phyloP scores from a whole-genome alignment of 2,113 vertebrate species.

The Cololabis saira region DNA sequence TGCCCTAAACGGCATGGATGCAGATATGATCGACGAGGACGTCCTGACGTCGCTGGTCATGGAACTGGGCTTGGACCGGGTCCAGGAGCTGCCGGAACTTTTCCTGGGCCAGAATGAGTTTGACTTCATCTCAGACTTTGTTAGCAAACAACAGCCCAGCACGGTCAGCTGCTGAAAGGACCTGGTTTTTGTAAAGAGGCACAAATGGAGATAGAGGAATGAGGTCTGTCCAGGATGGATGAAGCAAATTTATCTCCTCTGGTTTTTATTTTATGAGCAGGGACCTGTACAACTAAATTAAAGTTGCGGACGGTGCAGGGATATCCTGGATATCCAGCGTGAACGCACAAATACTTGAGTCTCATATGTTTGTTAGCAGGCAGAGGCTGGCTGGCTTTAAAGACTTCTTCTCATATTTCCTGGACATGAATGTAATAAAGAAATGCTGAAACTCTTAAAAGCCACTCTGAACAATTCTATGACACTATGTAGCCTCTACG shows the following conservation, averaged over 20 bases:
- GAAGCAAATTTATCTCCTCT: conserved; percentile 41
- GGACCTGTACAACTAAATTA: conserved; percentile 36
- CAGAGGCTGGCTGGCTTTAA: conserved; percentile 34
- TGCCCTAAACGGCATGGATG: conserved; percentile 90
- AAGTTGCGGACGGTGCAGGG: conserved; percentile 14
- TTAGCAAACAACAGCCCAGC: conserved; percentile 94
- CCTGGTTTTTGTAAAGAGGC: conserved; percentile 16
- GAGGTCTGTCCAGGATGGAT: conserved; percentile 46
- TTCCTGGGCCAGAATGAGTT: conserved; percentile 98
- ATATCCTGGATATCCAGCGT: conserved; percentile 63
- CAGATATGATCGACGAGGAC: conserved; percentile 96
- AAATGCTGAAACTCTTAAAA: conserved; percentile 71
- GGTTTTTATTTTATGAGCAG: conserved; percentile 50
- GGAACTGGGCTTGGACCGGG: conserved; percentile 94
- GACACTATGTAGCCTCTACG: conserved; percentile 76
- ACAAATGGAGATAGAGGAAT: conserved; percentile 35
- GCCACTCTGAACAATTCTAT: conserved; percentile 80
- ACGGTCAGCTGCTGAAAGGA: conserved; percentile 93
- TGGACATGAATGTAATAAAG: conserved; percentile 83
- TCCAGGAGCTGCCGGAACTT: conserved; percentile 96
- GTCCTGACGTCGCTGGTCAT: conserved; percentile 94
- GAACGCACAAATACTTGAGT: conserved; percentile 32
- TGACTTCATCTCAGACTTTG: conserved; percentile 97
- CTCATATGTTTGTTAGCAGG: conserved; percentile 43
- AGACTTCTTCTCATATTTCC: conserved; percentile 47